Evolutionary conservation across 2,113 vertebrate genomes (phyloP), one percentile per base, ranked within the genome.

Genomic region (Oncorhynchus mykiss): DNA sequence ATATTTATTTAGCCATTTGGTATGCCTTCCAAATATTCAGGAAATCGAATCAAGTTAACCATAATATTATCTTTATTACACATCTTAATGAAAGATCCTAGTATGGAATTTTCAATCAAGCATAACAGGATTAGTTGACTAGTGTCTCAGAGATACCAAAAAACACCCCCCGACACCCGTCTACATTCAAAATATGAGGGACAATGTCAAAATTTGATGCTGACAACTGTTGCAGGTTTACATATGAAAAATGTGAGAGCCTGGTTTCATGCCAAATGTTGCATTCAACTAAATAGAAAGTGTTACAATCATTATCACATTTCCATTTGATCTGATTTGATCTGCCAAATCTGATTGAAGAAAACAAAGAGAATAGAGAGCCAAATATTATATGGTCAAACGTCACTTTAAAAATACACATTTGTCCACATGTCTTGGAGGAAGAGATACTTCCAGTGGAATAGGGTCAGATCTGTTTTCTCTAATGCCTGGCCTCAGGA

Each of bases 401-500:
- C 9, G 3, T 22, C 16, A 3, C 59, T 62, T 62, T n/a, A 9
- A 20, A 62, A 22, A 22, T 13, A 22, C 8, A n/a, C 2, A 11
- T 7, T 62, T 62, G 24, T 13, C 59, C n/a, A 62, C 18, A 18
- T 51, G 7, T 22, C n/a, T 22, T 62, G 18, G 59, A 62, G 59
- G 59, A 62, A 14, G 3, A 18, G 54, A 57, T 6, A 62, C 59
- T 62, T n/a, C 13, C 29, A 7, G 11, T 39, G 34, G n/a, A 64
- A 73, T n/a, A 14, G 54, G 27, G 80, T 80, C 83, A 67, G 71
- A 68, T 71, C 74, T 6, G 16, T 62, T 16, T n/a, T 62, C 59
- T 22, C 11, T 86, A 77, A 85, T 85, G 86, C 77, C 48, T 80
- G 73, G 73, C 86, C 86, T 12, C 68, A 73, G 87, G 85, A 62